Evolutionary conservation across 2,888 invertebrate species (phyloP).

Genomic region (Ormyrus thymus): DNA sequence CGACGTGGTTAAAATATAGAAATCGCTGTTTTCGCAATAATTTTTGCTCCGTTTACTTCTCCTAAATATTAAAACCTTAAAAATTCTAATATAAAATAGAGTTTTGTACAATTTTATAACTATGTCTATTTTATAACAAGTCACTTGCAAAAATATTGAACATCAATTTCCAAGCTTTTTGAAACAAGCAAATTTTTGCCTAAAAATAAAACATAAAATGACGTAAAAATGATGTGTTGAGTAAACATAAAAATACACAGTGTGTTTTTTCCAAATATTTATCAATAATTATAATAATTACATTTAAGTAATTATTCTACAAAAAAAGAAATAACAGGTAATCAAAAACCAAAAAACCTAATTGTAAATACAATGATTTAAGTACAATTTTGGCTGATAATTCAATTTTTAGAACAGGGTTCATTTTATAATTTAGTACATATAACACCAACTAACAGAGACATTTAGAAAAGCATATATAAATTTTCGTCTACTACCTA

Average conservation of each 20-base stretch:
- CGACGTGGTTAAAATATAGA: slow-evolving; percentile 23
- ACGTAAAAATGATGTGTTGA: slow-evolving; percentile 38
- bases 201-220: slow-evolving; percentile 21
- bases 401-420: no score
- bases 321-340: not conserved
- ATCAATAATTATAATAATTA: slow-evolving; percentile 23
- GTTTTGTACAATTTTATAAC: slow-evolving; percentile 47
- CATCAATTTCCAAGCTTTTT: slow-evolving; percentile 23
- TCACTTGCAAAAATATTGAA: slow-evolving; percentile 25
- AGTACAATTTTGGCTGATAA: no score
- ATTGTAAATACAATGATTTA: no score
- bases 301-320: slow-evolving; percentile 1
- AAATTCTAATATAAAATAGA: slow-evolving; percentile 30
- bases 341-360: no score
- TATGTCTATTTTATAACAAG: slow-evolving; percentile 38
- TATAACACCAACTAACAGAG: slow-evolving; percentile 1
- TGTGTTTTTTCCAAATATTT: slow-evolving; percentile 8
- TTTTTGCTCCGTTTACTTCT: not conserved
- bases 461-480: not conserved
- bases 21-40: slow-evolving; percentile 12
- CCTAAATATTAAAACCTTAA: slow-evolving; percentile 23
- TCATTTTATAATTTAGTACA: not conserved
- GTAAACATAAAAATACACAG: slow-evolving; percentile 11
- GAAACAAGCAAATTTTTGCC: not conserved
- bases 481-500: no score